Base-by-base conservation (phyloP, 2,888 invertebrate genomes). In the Polyploca ridens region DNA sequence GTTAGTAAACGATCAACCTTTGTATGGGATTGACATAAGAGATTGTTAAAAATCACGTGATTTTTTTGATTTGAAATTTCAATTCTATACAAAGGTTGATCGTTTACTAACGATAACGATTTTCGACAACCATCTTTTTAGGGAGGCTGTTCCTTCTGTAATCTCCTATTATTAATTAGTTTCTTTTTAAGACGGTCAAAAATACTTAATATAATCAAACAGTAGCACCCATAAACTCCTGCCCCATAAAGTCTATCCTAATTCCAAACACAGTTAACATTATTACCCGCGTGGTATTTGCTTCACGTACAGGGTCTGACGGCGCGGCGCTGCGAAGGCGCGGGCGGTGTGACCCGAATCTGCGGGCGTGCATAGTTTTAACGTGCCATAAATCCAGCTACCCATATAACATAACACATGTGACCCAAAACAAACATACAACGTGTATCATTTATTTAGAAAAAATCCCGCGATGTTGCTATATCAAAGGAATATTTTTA, bases 331-430 rank as follows among this genome's bases (percentile, higher is more conserved):
- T 35, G 35, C 38, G 38, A 10, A 10, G 10, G 38, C 10, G 11
- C 41, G 41, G 41, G 41, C 41, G 63, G 5, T 41, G 33, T 58
- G 63, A 63, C 63, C 63, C 59, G 33, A 58, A 46, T 63, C 63
- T 59, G n/a, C 58, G 41, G 57, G 16, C 74, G 73, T 75, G 78
- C 79, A 76, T 79, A 79, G 81, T 84, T 90, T 90, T 90, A 90
- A 87, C 82, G 79, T 83, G 85, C 80, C 82, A 83, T 90, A 89
- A 91, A 90, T 82, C 81, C 76, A 73, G 71, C 74, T 77, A 73
- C 77, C 70, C 83, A 84, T 85, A 86, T 82, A 86, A 86, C 82
- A 86, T 64, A 68, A 75, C 78, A 79, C 77, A 78, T 79, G 78
- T 73, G 80, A 80, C 82, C 83, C 79, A 68, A 77, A 79, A 78